Evolutionary conservation across 2,888 invertebrate species (phyloP).

Genomic region (Lycophotia porphyrea): DNA sequence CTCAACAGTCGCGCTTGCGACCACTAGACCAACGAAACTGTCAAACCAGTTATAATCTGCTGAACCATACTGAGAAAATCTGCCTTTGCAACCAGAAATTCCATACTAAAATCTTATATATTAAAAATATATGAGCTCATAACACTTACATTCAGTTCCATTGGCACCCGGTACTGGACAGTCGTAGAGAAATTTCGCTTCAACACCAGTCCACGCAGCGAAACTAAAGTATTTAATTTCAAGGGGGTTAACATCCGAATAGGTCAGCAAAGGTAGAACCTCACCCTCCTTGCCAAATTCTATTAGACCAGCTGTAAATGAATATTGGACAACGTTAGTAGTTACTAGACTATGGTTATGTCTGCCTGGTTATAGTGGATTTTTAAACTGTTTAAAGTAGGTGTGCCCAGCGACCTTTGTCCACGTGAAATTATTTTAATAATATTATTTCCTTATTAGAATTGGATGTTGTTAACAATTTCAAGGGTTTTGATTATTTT

Average conservation of each 20-base stretch:
- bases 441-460: too few species aligned
- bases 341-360: not conserved
- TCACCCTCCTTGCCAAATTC: slow-evolving; percentile 92
- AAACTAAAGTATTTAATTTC: slow-evolving; percentile 92
- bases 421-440: too few species aligned
- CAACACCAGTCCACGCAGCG: slow-evolving; percentile 92
- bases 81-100: not conserved
- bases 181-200: slow-evolving; percentile 93
- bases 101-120: not conserved
- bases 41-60: not conserved
- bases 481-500: too few species aligned
- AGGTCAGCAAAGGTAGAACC: slow-evolving; percentile 90
- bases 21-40: not conserved
- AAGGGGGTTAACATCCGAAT: slow-evolving; percentile 91
- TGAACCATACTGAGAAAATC: not conserved
- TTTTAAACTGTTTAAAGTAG: not conserved
- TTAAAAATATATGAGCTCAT: not conserved
- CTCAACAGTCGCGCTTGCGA: not conserved
- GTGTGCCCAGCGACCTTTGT: too few species aligned
- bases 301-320: slow-evolving; percentile 89
- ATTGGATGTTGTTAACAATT: too few species aligned
- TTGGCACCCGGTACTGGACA: slow-evolving; percentile 86
- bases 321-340: slow-evolving; percentile 34
- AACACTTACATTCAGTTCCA: slow-evolving; percentile 73
- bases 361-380: not conserved